phyloP scores from a whole-genome alignment of 2,888 invertebrate species.

The Perizoma flavofasciatum region DNA sequence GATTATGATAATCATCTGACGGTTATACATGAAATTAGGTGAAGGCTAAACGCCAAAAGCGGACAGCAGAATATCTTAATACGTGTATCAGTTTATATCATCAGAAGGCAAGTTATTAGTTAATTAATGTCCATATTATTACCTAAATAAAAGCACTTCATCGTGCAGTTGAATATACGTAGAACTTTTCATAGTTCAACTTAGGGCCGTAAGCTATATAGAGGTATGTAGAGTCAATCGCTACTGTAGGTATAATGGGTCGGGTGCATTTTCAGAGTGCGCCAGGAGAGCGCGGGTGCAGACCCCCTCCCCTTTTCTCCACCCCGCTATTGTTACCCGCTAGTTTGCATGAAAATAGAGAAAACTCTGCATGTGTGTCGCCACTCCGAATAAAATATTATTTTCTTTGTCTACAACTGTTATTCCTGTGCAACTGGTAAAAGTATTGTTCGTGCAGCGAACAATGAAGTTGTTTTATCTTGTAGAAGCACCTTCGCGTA shows the following conservation, averaged over 20 bases:
- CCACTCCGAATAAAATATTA: slow-evolving; percentile 75
- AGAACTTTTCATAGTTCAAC: not conserved
- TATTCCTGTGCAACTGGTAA: slow-evolving; percentile 69
- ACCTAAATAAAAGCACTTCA: slow-evolving; percentile 23
- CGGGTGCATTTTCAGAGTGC: slow-evolving; percentile 63
- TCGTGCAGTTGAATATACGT: slow-evolving; percentile 17
- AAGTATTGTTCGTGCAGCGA: slow-evolving; percentile 65
- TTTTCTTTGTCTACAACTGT: slow-evolving; percentile 70
- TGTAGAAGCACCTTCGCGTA: slow-evolving; percentile 45
- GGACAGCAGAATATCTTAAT: not conserved
- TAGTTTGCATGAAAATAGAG: slow-evolving; percentile 78
- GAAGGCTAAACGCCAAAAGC: slow-evolving; percentile 2
- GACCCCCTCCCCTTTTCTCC: slow-evolving; percentile 47
- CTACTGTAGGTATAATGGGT: slow-evolving; percentile 37
- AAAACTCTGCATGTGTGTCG: slow-evolving; percentile 76
- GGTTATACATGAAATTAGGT: not conserved
- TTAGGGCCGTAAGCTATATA: slow-evolving; percentile 1
- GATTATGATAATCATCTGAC: slow-evolving; percentile 3
- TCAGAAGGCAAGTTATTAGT: slow-evolving; percentile 1
- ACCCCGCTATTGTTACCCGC: slow-evolving; percentile 69
- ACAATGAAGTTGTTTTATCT: slow-evolving; percentile 62
- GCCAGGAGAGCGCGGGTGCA: slow-evolving; percentile 60
- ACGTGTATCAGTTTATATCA: not conserved
- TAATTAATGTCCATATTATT: not conserved
- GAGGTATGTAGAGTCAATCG: slow-evolving; percentile 25